Base-by-base conservation (phyloP, 2,888 invertebrate species). In the Hedychridium roseum region DNA sequence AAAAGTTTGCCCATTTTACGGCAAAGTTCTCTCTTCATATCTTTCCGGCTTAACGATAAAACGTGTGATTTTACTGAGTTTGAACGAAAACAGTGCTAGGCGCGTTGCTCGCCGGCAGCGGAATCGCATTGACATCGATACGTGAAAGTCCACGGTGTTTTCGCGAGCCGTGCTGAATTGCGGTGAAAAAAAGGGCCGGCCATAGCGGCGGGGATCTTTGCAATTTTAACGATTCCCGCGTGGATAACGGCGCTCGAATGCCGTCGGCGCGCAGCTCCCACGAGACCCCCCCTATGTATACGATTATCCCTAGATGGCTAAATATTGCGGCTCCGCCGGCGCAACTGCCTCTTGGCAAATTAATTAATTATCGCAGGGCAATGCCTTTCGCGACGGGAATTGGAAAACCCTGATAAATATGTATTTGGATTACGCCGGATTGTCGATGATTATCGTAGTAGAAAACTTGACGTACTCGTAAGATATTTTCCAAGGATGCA, bases 281-380 rank as follows among this genome's bases (percentile, higher is more conserved):
- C 44, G 56, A 53, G 60, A 56, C 48, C 11, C 23, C 12, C 30
- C 27, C 16, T 11, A 32, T 44, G 43, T 53, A 52, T 52, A 58
- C 26, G 39, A 53, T 57, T 53, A 57, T 43, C 57, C 42, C 32
- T 57, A 62, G 52, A 63, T 15, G 64, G 53, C 27, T 50, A 48
- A 54, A 57, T 51, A 50, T 60, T 39, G 30, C 54, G n/a, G 9
- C 3, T n/a, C n/a, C n/a, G 28, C 4, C 18, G 20, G 18, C 47
- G 26, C 34, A 38, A 47, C 31, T 1, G 38, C 23, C 42, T 48
- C 32, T 32, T 28, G 35, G 28, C 21, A 46, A 47, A 56, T 64
- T 59, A 52, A 53, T 59, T 54, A 54, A 46, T 47, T 41, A 30
- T 35, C 28, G 30, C 41, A 27, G 30, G 21, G 35, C 9, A 17